Base-by-base conservation (phyloP, 2,797 vertebrate genomes). In the Propithecus perrieri region DNA sequence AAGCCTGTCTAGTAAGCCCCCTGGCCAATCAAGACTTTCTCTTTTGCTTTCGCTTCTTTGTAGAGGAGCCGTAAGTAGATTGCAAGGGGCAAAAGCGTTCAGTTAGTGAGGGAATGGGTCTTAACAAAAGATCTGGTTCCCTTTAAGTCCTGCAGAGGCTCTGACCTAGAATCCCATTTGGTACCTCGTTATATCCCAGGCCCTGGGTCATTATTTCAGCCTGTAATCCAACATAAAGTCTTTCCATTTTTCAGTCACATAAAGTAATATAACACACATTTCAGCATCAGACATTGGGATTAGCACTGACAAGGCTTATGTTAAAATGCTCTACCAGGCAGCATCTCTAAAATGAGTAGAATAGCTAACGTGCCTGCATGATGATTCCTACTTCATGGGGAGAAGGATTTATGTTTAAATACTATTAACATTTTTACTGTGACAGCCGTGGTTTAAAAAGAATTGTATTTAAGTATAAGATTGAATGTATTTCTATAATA, bases 281-380 rank as follows among this genome's bases (percentile, higher is more conserved):
- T 97, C 97, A 92, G 98, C 98, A 98, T 98, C 98, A 97, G 94
- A 98, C 98, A 96, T 98, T 97, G 97, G 98, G 98, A 98, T 98
- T 98, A 98, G 97, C 96, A 97, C 95, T 97, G 97, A 96, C 98
- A 98, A 98, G 93, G 97, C 97, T 98, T 98, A 97, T 87, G 67
- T 97, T 95, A 93, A 96, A 98, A 98, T 97, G 97, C 97, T 98
- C 96, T 96, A 96, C 93, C 67, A 96, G 97, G 96, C 97, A 97
- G 98, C 94, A 67, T 97, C 98, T 98, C 95, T 14, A 0, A 94
- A 98, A 97, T 87, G 93, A 95, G 89, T 71, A 93, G 97, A 98
- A 97, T 43, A 96, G 98, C 95, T 97, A 91, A 92, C 80, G 59
- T 26, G 71, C 89, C 92, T 0, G 13, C 5, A 53, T 97, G 98